A percentile compares a stretch with the other conserved stretches of the same genome.
phyloP scores from a whole-genome alignment of 2,888 invertebrate species.

The Dorcus parallelipipedus region DNA sequence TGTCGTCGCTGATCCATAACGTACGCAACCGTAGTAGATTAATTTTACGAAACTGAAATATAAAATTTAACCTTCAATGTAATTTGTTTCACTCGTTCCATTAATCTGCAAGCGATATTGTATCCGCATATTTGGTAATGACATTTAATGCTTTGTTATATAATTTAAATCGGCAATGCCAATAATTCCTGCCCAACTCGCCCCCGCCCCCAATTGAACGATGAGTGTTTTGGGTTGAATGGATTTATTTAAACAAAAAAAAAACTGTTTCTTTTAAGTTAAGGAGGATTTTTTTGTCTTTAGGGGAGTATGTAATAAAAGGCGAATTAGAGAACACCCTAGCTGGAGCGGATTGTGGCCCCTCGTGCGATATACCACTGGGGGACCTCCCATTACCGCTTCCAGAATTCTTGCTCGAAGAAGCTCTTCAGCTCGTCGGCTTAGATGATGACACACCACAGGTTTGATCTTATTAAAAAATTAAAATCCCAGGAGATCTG shows the following conservation, averaged over 20 bases:
- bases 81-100: too few relatives aligned
- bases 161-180: background rate
- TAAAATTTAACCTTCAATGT: too few relatives aligned
- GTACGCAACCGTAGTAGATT: too few relatives aligned
- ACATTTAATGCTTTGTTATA: background rate
- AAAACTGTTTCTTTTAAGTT: background rate
- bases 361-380: constrained; percentile 56
- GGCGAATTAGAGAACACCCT: constrained; percentile 39
- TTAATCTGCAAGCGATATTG: background rate
- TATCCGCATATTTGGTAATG: constrained; percentile 7
- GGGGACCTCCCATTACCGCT: constrained; percentile 54
- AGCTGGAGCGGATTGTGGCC: constrained; percentile 42
- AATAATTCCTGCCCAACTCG: background rate
- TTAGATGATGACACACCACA: constrained; percentile 60
- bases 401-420: constrained; percentile 66
- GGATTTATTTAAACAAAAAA: background rate
- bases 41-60: too few relatives aligned
- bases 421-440: constrained; percentile 71
- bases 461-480: constrained; percentile 35
- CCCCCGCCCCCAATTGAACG: background rate
- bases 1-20: too few relatives aligned
- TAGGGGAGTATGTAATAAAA: constrained; percentile 63
- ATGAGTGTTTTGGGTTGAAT: background rate
- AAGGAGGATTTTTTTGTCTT: constrained; percentile 25
- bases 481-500: too few relatives aligned